Conservation (phyloP, 2,797 vertebrate species). For the Urophycis tenuis region DNA sequence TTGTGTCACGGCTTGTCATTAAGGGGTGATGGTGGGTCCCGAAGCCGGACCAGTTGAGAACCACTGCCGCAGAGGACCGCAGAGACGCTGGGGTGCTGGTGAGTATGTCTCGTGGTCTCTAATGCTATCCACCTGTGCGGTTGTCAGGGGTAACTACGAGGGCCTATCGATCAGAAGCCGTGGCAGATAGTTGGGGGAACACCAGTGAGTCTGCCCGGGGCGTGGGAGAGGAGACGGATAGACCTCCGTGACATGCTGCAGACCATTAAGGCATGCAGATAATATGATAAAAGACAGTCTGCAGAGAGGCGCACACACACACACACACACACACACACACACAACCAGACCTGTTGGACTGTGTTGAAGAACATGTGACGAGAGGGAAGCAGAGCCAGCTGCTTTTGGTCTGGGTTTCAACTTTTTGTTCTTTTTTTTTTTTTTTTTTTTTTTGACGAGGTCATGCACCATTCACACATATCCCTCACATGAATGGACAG, state of each 20-base stretch:
- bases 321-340: slow-evolving; percentile 8
- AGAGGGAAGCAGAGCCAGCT: slow-evolving; percentile 40
- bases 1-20: no score
- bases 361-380: slow-evolving; percentile 23
- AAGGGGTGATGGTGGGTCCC: no score
- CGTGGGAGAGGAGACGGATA: slow-evolving; percentile 57
- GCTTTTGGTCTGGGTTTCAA: slow-evolving; percentile 39
- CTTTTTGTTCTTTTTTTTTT: neutral
- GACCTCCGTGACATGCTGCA: slow-evolving; percentile 59
- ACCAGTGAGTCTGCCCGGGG: slow-evolving; percentile 53
- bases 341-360: slow-evolving; percentile 13
- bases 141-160: slow-evolving; percentile 33
- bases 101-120: slow-evolving; percentile 48
- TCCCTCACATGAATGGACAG: neutral
- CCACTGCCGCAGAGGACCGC: neutral
- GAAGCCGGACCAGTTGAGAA: no score
- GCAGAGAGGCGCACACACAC: neutral
- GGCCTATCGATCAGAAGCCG: slow-evolving; percentile 62
- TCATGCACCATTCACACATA: neutral
- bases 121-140: slow-evolving; percentile 68
- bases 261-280: slow-evolving; percentile 66
- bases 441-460: neutral
- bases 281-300: slow-evolving; percentile 51
- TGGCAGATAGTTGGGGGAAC: slow-evolving; percentile 27
- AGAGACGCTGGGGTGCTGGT: slow-evolving; percentile 2